phyloP scores from a whole-genome alignment of 2,797 vertebrate species.

The Macroramphosus scolopax region DNA sequence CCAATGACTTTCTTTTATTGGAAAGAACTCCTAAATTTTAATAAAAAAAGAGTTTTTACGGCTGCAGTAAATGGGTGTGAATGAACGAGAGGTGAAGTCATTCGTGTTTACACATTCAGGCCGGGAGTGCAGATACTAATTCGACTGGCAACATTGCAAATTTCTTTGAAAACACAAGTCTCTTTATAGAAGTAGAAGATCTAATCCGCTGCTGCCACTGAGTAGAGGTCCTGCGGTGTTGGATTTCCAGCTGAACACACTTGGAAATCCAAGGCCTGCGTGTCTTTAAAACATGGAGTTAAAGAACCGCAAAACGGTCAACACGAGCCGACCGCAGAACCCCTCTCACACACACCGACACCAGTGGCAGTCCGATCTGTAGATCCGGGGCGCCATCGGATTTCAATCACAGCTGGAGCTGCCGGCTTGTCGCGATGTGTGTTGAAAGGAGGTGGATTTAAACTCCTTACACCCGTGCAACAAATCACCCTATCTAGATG shows the following conservation, averaged over 20 bases:
- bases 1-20: no score
- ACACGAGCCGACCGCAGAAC: slow-evolving; percentile 66
- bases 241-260: slow-evolving; percentile 58
- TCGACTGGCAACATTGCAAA: slow-evolving; percentile 30
- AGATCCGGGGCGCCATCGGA: slow-evolving; percentile 30
- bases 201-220: slow-evolving; percentile 41
- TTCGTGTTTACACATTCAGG: slow-evolving; percentile 18
- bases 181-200: slow-evolving; percentile 35
- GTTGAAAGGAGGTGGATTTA: slow-evolving; percentile 34
- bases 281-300: slow-evolving; percentile 63
- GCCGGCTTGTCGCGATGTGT: slow-evolving; percentile 19
- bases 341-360: slow-evolving; percentile 40
- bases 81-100: slow-evolving; percentile 10
- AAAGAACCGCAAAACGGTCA: slow-evolving; percentile 67
- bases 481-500: slow-evolving; percentile 25
- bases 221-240: slow-evolving; percentile 37
- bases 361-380: slow-evolving; percentile 35
- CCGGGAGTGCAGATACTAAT: slow-evolving; percentile 39
- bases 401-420: slow-evolving; percentile 36
- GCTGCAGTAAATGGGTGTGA: slow-evolving; percentile 39
- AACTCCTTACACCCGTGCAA: slow-evolving; percentile 43
- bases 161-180: slow-evolving; percentile 30
- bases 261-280: slow-evolving; percentile 57
- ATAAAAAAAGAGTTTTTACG: no score
- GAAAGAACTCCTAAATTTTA: no score